Evolutionary conservation across 30 jellyfish, hydroid and myxozoan species (phyloP), one percentile per base, ranked within the genome.

Genomic region (Phacellophora camtschatica): DNA sequence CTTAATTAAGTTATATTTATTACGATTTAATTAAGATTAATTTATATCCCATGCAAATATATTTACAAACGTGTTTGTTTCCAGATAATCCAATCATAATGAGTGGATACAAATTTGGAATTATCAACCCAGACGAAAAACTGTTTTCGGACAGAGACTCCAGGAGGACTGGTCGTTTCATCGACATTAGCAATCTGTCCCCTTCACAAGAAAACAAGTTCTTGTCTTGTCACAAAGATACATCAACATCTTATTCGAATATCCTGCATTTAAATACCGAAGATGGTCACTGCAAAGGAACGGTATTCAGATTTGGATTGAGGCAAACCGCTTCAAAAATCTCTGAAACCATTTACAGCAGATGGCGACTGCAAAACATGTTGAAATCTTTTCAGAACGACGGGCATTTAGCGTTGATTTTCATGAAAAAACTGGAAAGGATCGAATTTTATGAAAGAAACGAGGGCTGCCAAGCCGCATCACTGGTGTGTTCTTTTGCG

Each of bases 71-170:
- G 13, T 13, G 63, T 65, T 55, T 25, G 12, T 7, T 18, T 45
- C n/a, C 55, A 88, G 97, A 88, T 74, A 48, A 80, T 53, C 89
- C 97, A 1, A 45, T 69, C 20, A 75, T 88, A 0, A 25, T 74
- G 78, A 80, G 97, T 72, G 86, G 74, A 3, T 10, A 51, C 20
- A 41, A 41, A 5, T 28, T 81, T 55, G 88, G 77, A 0, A 71
- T 42, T 45, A 61, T 80, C 39, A 81, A 88, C 65, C 97, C 97
- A 22, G 78, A 80, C 46, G 86, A 54, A 39, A 25, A 20, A 22
- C 69, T 75, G 30, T 81, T 88, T 34, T 50, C 72, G 15, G 62
- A 25, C 13, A 71, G 33, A 37, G 54, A 54, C 39, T 73, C 23
- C 32, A 36, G 79, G 36, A 16, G 55, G 41, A 76, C 88, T 3